These are phyloP conservation scores for Plestiodon gilberti DNA, from an alignment of 2,113 vertebrate genomes.

Conservation along the genomic window DNA sequence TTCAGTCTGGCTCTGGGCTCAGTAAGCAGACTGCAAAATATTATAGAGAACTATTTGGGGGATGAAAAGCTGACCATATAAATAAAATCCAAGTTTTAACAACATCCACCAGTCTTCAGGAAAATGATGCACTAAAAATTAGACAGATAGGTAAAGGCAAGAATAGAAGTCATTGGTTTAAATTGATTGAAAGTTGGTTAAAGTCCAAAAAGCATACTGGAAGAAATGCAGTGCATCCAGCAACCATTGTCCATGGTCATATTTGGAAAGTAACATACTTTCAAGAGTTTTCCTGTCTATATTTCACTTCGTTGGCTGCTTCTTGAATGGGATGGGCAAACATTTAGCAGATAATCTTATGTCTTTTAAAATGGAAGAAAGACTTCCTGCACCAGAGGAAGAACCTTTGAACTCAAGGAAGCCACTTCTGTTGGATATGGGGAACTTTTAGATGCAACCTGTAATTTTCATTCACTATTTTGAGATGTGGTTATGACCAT, in stretches of 20 bases:
- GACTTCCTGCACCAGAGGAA: no score
- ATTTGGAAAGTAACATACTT: no score
- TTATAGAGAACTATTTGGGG: not conserved
- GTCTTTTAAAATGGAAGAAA: no score
- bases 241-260: not conserved
- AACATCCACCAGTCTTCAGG: not conserved
- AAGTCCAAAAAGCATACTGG: not conserved
- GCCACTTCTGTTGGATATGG: no score
- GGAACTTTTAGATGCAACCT: no score
- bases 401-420: no score
- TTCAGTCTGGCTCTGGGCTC: not conserved
- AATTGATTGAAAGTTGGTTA: not conserved
- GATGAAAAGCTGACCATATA: not conserved
- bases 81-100: not conserved
- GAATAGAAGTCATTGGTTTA: not conserved
- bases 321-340: not conserved
- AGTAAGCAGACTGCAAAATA: not conserved
- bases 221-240: not conserved
- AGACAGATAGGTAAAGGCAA: not conserved
- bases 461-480: no score
- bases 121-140: not conserved
- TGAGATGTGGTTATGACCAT: no score
- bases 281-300: not conserved
- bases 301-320: not conserved
- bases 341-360: no score